These are phyloP conservation scores for Myotis pilosus DNA, from an alignment of 2,797 vertebrate species.

Conservation along the genomic window DNA sequence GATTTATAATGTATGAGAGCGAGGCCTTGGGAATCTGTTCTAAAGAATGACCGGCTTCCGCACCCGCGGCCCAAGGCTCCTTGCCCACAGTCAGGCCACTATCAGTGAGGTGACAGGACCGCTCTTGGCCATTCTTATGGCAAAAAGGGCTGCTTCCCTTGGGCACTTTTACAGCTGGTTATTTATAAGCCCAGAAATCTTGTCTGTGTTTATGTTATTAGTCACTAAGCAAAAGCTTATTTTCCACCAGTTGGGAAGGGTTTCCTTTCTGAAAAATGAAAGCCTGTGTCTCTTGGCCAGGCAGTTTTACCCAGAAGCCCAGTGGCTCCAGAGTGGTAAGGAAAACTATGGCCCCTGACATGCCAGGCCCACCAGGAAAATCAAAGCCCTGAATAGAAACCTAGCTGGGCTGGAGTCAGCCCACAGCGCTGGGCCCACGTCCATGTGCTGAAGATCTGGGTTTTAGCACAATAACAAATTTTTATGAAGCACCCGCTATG, in stretches of 20 bases:
- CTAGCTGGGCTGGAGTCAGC: constrained; percentile 64
- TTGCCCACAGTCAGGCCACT: neutral
- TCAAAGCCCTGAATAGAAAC: constrained; percentile 76
- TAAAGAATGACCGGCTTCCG: neutral
- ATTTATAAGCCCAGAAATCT: constrained; percentile 78
- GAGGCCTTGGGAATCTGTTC: constrained; percentile 29
- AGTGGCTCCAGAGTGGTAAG: constrained; percentile 60
- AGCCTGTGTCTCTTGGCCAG: constrained; percentile 77
- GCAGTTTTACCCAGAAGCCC: constrained; percentile 69
- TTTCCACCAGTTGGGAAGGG: constrained; percentile 77
- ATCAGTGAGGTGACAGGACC: neutral
- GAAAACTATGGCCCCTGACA: constrained; percentile 62
- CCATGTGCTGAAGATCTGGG: neutral
- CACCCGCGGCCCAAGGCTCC: neutral
- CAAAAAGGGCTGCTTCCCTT: constrained; percentile 53
- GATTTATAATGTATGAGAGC: neutral
- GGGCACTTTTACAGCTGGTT: constrained; percentile 67
- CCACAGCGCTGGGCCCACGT: neutral
- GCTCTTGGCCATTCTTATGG: constrained; percentile 55
- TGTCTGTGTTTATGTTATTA: constrained; percentile 79
- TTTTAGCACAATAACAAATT: neutral
- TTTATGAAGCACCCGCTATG: neutral
- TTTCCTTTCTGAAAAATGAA: constrained; percentile 78
- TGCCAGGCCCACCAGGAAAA: constrained; percentile 70
- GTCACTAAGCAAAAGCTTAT: constrained; percentile 78